Evolutionary conservation across 2,113 vertebrate species (phyloP), one percentile per base, ranked within the genome.

Genomic region (Gila orcuttii): DNA sequence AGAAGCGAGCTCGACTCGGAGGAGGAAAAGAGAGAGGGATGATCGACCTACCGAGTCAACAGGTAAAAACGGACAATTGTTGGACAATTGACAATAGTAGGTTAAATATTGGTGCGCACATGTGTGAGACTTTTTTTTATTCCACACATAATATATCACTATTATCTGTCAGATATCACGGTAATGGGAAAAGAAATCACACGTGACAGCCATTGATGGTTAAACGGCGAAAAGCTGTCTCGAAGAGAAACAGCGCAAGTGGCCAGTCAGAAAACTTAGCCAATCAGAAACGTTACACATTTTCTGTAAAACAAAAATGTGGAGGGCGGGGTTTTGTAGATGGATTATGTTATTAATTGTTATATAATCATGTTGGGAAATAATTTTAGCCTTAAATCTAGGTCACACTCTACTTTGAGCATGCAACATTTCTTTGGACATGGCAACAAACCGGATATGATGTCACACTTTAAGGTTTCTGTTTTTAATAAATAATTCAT

Each of bases 51-150:
- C 62, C 45, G 55, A 86, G 87, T 82, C 90, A 90, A 89, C 91
- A 90, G 91, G 94, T 94, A 90, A 83, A 79, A 33, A 11, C 23
- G 28, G 36, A 60, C 75, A 64, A 74, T 66, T 85, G 45, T 68
- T 76, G 55, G 59, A 52, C 6, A 66, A n/a, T 52, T 5, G 59
- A 52, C 6, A 66, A n/a, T 52, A 5, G 42, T 60, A 12, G 13
- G 55, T 23, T 55, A 52, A 71, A 71, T 71, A 39, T 23, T 42
- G 6, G 6, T 57, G 55, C 6, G 19, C 55, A 57, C 55, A 55
- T 69, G 19, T 69, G 19, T 5, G 36, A 71, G 36, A 23, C 33
- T 17, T 79, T 36, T 31, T 36, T 33, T 33, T 33, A 57, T 36
- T 55, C 10, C 2, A 1, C 19, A 21, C n/a, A 45, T 28, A 28